Conservation (phyloP, 2,888 invertebrate species). For the Bimastos eiseni region DNA sequence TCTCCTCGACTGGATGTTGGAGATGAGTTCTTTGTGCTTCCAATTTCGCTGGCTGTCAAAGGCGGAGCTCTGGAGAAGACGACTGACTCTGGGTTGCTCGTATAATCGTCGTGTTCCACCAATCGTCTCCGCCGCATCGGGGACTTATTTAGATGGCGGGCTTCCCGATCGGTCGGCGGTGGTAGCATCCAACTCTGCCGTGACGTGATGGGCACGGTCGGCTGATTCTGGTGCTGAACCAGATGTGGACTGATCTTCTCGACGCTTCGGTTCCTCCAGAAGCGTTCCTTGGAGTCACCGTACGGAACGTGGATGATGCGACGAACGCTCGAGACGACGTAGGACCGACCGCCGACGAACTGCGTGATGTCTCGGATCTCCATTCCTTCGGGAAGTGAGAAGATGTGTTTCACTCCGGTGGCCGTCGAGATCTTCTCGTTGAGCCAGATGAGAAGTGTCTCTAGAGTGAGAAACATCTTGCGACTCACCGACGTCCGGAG, state of each 20-base stretch:
- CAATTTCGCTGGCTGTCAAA: neutral
- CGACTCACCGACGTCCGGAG: constrained; percentile 85
- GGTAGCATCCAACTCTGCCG: constrained; percentile 17
- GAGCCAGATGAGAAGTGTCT: constrained; percentile 81
- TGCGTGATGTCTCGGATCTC: constrained; percentile 67
- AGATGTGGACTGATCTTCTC: constrained; percentile 27
- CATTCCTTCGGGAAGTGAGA: constrained; percentile 81
- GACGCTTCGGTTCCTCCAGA: constrained; percentile 46
- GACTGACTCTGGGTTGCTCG: neutral
- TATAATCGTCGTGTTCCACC: neutral
- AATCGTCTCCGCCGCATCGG: neutral
- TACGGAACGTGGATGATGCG: constrained; percentile 71
- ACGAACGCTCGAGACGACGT: constrained; percentile 89
- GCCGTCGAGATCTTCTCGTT: constrained; percentile 85
- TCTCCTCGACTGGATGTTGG: neutral
- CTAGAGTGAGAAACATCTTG: constrained; percentile 81
- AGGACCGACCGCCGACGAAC: constrained; percentile 72
- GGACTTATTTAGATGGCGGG: neutral
- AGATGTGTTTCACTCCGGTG: constrained; percentile 85
- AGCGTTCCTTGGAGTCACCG: constrained; percentile 50
- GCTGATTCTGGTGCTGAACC: constrained; percentile 24
- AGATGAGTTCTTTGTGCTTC: neutral
- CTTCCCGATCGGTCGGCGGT: neutral
- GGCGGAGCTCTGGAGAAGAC: neutral
- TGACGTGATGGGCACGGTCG: neutral